Evolutionary conservation across 1,140 invertebrate species (phyloP).

Genomic region (Panagrolaimus sp.): DNA sequence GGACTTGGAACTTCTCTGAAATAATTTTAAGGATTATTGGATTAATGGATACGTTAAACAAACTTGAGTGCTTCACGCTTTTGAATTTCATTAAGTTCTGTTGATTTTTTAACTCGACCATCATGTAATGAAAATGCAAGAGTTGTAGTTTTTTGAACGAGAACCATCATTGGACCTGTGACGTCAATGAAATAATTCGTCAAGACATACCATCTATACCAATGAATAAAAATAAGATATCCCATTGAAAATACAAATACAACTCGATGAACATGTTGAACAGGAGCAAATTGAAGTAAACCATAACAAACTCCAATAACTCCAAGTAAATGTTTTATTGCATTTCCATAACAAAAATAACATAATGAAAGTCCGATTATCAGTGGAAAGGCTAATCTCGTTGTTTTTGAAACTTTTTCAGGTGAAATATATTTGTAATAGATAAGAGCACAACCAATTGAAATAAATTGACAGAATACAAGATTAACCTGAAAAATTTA

Average conservation of each 20-base stretch:
- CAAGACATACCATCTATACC: constrained; percentile 68
- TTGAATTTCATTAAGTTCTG: constrained; percentile 68
- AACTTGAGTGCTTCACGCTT: constrained; percentile 68
- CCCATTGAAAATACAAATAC: constrained; percentile 72
- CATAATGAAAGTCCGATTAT: constrained; percentile 72
- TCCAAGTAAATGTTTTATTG: constrained; percentile 39
- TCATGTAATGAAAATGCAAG: constrained; percentile 85
- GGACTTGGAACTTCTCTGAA: constrained; percentile 67
- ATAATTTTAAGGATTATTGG: background rate
- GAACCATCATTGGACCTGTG: constrained; percentile 87
- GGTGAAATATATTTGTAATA: constrained; percentile 71
- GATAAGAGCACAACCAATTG: constrained; percentile 70
- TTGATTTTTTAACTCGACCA: constrained; percentile 68
- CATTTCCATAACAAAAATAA: constrained; percentile 77
- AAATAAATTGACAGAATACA: constrained; percentile 73
- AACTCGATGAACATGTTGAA: constrained; percentile 63
- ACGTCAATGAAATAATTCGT: constrained; percentile 77
- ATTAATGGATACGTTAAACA: background rate
- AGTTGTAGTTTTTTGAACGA: constrained; percentile 86
- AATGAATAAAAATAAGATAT: constrained; percentile 78
- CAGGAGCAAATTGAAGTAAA: constrained; percentile 27
- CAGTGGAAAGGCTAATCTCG: constrained; percentile 69
- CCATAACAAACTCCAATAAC: constrained; percentile 31
- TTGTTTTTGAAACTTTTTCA: constrained; percentile 66
- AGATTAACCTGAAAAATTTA: constrained; percentile 74